These are phyloP conservation scores for Myiagra hebetior DNA, from an alignment of 2,113 vertebrate species.

Conservation along the genomic window DNA sequence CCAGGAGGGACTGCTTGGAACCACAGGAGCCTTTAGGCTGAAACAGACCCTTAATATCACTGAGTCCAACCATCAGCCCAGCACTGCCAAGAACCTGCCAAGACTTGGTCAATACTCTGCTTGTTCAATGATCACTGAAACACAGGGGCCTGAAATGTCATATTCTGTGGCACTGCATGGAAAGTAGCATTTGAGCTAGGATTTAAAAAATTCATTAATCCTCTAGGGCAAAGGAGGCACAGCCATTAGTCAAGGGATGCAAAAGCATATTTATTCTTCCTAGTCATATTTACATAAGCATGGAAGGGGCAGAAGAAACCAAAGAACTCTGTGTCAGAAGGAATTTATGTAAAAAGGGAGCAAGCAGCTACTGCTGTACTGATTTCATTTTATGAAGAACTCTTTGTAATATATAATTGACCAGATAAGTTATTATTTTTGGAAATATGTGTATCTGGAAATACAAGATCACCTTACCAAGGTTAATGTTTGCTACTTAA, in stretches of 20 bases:
- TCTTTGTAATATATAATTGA: not conserved
- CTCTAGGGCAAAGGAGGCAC: not conserved
- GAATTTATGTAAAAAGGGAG: not conserved
- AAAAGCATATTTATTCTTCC: not conserved
- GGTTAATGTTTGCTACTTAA: not conserved
- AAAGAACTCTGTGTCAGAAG: not conserved
- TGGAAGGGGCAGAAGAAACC: not conserved
- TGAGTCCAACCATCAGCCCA: accelerated
- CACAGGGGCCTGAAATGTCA: not conserved
- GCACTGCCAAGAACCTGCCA: not conserved
- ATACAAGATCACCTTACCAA: not conserved
- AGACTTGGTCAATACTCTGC: not conserved
- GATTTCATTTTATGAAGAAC: not conserved
- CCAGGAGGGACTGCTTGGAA: not conserved
- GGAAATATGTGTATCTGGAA: not conserved
- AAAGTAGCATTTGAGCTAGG: not conserved
- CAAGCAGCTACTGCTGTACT: not conserved
- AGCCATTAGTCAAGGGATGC: not conserved
- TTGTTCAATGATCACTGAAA: not conserved
- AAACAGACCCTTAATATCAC: not conserved
- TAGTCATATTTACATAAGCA: not conserved
- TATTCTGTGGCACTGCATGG: not conserved
- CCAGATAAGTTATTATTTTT: not conserved
- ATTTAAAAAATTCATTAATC: not conserved
- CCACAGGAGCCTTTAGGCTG: not conserved